Base-by-base conservation (phyloP, 2,797 vertebrate species). In the Lateolabrax maculatus region DNA sequence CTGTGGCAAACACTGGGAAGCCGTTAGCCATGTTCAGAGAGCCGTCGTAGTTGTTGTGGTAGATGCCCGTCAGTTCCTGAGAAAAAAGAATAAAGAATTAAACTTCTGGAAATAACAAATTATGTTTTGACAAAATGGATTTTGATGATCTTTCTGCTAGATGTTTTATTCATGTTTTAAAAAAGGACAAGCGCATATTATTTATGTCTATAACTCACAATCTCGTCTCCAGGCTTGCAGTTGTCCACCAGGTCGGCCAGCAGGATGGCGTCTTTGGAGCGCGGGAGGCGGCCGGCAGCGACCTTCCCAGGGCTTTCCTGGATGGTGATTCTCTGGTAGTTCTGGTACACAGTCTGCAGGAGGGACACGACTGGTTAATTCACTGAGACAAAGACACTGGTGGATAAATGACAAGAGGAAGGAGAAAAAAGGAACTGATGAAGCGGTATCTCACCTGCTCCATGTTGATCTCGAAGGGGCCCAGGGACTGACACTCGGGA, bases 381-480 rank as follows among this genome's bases (percentile, higher is more conserved):
- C 25, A 48, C 44, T 6, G n/a, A n/a, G 27, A 36, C 16, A 41
- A 39, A 12, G 8, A 57, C 9, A 12, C 10, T 56, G 41, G 51
- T 16, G 12, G n/a, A 64, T 16, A 31, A 11, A 27, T 2, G 23
- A 43, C 9, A 2, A 9, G 11, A 34, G n/a, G n/a, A n/a, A n/a
- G n/a, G n/a, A n/a, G n/a, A n/a, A n/a, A n/a, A n/a, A n/a, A n/a
- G n/a, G n/a, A n/a, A n/a, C n/a, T n/a, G n/a, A n/a, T n/a, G n/a
- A n/a, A n/a, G n/a, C n/a, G 31, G 31, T 3, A 3, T 49, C 92
- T 92, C 77, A 99, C 98, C 97, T 99, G 95, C 84, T 99, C 98
- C 98, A 99, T 99, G 95, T 99, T 99, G 93, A 99, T 97, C 82
- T 99, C 98, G 11, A 99, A 99, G 0, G 98, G 98, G 0, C 98